phyloP scores from a whole-genome alignment of 2,797 vertebrate species.

The Pyrrhura leucotis region DNA sequence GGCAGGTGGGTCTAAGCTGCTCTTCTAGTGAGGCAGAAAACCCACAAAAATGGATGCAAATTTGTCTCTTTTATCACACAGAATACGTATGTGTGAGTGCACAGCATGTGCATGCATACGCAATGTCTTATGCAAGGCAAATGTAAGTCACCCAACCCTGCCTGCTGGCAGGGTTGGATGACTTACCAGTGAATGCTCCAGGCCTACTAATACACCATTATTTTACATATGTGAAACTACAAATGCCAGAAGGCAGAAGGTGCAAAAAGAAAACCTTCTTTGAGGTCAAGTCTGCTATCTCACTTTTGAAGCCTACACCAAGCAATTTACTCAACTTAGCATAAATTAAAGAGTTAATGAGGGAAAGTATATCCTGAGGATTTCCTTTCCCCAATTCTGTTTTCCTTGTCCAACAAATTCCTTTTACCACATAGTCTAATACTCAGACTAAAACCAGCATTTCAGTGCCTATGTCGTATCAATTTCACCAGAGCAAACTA shows the following conservation, averaged over 20 bases:
- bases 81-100: neutral
- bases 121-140: neutral
- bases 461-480: neutral
- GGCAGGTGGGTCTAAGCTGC: neutral
- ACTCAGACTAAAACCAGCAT: neutral
- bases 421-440: neutral
- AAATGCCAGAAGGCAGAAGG: neutral
- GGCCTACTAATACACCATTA: neutral
- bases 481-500: neutral
- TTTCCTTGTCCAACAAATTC: neutral
- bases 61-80: neutral
- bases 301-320: neutral
- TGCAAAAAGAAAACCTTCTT: neutral
- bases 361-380: neutral
- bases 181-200: neutral
- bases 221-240: neutral
- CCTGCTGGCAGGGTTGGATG: neutral
- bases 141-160: neutral
- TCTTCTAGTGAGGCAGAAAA: neutral
- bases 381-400: neutral
- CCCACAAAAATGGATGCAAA: neutral
- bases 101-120: neutral
- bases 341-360: slow-evolving; percentile 1
- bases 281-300: neutral
- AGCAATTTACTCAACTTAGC: neutral